Conservation (phyloP, 2,888 invertebrate genomes). For the Melanargia galathea region DNA sequence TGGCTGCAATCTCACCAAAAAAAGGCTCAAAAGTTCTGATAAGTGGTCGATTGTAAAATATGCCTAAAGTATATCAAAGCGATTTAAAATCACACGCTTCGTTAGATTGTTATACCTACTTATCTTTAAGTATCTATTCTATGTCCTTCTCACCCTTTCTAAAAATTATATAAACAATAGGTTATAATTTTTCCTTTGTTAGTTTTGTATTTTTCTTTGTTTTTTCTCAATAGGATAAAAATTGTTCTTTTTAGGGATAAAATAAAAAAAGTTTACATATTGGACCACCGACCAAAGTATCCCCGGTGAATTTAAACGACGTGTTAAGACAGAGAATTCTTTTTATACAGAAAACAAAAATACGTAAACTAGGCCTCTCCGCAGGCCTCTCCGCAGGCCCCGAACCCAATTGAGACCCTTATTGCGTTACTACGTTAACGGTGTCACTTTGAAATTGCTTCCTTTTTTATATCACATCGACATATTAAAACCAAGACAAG, state of each 20-base stretch:
- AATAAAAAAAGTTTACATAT: not conserved
- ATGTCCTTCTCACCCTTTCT: no score
- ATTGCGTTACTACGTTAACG: constrained; percentile 39
- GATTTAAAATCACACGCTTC: no score
- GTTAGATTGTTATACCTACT: no score
- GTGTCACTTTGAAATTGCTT: constrained; percentile 38
- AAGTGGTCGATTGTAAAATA: no score
- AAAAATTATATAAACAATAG: no score
- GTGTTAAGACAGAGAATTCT: constrained; percentile 59
- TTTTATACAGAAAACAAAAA: constrained; percentile 53
- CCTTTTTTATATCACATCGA: constrained; percentile 32
- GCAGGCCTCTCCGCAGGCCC: constrained; percentile 47
- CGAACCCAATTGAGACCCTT: constrained; percentile 48
- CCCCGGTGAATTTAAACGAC: constrained; percentile 62
- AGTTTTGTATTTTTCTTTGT: not conserved
- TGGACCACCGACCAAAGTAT: constrained; percentile 37
- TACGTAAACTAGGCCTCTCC: constrained; percentile 54
- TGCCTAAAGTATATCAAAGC: no score
- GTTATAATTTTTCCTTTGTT: no score
- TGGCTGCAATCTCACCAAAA: no score
- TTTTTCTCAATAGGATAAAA: not conserved
- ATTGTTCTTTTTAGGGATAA: not conserved
- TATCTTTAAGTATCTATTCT: no score
- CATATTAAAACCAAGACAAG: not conserved
- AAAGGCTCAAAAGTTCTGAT: no score